Evolutionary conservation across 2,797 vertebrate species (phyloP).

Genomic region (Acropternis orthonyx): DNA sequence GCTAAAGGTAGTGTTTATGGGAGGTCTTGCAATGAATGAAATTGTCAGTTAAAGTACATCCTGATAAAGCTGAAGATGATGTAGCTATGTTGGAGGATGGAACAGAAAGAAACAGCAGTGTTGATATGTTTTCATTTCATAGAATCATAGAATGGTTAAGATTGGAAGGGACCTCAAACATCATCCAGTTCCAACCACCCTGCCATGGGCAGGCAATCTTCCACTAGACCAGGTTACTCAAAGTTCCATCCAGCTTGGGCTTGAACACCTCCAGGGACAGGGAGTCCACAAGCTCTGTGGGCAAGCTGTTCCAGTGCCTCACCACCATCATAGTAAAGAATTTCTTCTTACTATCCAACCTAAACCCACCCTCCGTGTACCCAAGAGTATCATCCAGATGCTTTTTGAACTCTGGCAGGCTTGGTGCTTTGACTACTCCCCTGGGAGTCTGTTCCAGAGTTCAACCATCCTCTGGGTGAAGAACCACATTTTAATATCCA

Average conservation of each 20-base stretch:
- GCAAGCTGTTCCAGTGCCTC: background rate
- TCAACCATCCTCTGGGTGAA: background rate
- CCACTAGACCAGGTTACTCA: background rate
- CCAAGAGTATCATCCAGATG: background rate
- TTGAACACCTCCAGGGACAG: background rate
- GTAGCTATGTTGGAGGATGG: background rate
- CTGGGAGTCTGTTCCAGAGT: background rate
- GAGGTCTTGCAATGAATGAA: background rate
- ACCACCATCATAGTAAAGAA: background rate
- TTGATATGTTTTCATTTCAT: background rate
- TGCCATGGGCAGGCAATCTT: background rate
- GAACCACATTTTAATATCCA: background rate
- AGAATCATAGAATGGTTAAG: background rate
- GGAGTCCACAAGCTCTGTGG: background rate
- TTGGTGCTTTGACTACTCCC: background rate
- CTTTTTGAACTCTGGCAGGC: background rate
- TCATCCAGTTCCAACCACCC: background rate
- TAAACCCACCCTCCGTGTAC: background rate
- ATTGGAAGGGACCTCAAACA: background rate
- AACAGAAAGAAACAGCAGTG: background rate
- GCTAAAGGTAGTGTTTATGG: background rate
- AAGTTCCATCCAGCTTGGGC: background rate
- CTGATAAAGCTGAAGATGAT: background rate
- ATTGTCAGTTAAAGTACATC: background rate
- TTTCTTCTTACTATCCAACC: background rate